These are phyloP conservation scores for Panagrolaimus sp. DNA, from an alignment of 1,140 invertebrate species.

Conservation along the genomic window DNA sequence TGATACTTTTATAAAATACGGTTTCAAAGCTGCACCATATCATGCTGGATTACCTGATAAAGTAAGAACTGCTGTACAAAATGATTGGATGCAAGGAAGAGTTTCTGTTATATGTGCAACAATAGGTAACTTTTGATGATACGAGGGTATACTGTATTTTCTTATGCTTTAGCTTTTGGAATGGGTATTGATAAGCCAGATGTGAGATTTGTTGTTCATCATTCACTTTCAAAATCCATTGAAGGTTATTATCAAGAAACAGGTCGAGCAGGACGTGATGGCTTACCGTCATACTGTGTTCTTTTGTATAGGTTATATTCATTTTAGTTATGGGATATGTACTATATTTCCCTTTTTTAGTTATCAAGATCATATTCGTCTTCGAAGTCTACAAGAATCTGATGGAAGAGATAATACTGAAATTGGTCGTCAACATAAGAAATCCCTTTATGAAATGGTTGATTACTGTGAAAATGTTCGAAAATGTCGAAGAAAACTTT, in stretches of 20 bases:
- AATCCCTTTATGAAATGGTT: constrained; percentile 37
- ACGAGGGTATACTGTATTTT: background rate
- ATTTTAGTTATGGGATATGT: no score
- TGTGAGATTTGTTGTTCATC: constrained; percentile 62
- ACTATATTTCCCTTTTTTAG: no score
- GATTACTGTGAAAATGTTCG: constrained; percentile 46
- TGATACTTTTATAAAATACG: constrained; percentile 39
- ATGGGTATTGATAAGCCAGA: constrained; percentile 68
- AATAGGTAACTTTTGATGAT: constrained; percentile 24
- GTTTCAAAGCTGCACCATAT: constrained; percentile 66
- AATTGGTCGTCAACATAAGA: constrained; percentile 9
- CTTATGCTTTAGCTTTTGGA: constrained; percentile 63
- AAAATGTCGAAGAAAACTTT: constrained; percentile 35
- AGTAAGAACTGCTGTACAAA: constrained; percentile 65
- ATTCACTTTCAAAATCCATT: constrained; percentile 68
- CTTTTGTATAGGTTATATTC: constrained; percentile 79
- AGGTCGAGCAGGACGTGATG: constrained; percentile 80
- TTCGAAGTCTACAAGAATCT: constrained; percentile 60
- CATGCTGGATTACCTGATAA: constrained; percentile 67
- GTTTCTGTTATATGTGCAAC: constrained; percentile 51
- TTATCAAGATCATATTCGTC: constrained; percentile 69
- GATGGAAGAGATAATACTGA: constrained; percentile 68
- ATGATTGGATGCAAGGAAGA: constrained; percentile 65
- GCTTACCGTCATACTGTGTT: constrained; percentile 77
- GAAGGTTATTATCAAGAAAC: constrained; percentile 96